phyloP scores from a whole-genome alignment of 2,888 invertebrate species.

The Magallana nippona region DNA sequence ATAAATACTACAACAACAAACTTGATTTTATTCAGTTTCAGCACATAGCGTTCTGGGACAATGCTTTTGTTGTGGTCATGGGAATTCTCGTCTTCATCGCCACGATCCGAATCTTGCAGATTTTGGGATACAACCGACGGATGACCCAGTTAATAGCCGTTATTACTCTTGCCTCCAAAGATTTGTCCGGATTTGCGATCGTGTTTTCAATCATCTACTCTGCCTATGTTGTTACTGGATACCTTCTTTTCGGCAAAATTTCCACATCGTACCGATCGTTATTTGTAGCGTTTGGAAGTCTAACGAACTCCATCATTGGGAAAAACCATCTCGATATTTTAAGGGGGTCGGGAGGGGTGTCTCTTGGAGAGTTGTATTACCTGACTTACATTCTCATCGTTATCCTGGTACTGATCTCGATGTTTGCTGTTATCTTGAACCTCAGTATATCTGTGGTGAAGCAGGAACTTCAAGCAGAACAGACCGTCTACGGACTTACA shows the following conservation, averaged over 20 bases:
- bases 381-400: slow-evolving; percentile 65
- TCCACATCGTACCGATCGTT: slow-evolving; percentile 74
- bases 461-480: slow-evolving; percentile 45
- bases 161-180: slow-evolving; percentile 76
- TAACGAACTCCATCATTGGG: slow-evolving; percentile 75
- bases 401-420: slow-evolving; percentile 65
- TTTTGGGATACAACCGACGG: slow-evolving; percentile 81
- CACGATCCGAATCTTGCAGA: slow-evolving; percentile 65
- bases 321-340: slow-evolving; percentile 64
- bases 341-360: slow-evolving; percentile 55
- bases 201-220: slow-evolving; percentile 78
- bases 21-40: slow-evolving; percentile 57
- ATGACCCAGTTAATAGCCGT: slow-evolving; percentile 80
- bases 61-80: slow-evolving; percentile 67
- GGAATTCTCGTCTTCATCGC: slow-evolving; percentile 63
- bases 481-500: slow-evolving; percentile 39
- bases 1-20: slow-evolving; percentile 54
- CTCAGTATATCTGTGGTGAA: slow-evolving; percentile 63
- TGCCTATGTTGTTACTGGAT: slow-evolving; percentile 75
- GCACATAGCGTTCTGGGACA: slow-evolving; percentile 76
- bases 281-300: slow-evolving; percentile 77
- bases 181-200: slow-evolving; percentile 79
- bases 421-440: slow-evolving; percentile 70
- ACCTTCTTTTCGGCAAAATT: slow-evolving; percentile 73
- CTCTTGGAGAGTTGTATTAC: slow-evolving; percentile 65